Evolutionary conservation across 2,888 invertebrate genomes (phyloP).

Genomic region (Entomobrya proxima): DNA sequence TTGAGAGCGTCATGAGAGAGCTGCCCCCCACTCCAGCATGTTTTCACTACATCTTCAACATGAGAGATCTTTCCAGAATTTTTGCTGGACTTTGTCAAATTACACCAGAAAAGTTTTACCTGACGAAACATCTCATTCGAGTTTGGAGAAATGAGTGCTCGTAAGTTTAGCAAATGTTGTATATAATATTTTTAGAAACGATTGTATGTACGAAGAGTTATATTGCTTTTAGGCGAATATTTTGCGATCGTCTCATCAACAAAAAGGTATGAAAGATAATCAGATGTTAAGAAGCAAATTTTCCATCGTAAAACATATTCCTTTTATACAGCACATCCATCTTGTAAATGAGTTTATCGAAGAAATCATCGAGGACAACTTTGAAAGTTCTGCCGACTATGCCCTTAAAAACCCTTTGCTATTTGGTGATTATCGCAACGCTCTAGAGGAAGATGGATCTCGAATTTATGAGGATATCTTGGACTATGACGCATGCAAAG

Average conservation of each 20-base stretch:
- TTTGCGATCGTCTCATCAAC: constrained; percentile 90
- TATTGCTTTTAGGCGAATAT: constrained; percentile 80
- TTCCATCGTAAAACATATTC: neutral
- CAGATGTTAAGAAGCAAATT: neutral
- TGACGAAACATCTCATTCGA: constrained; percentile 85
- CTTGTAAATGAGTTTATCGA: constrained; percentile 82
- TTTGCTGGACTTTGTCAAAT: constrained; percentile 89
- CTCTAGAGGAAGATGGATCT: constrained; percentile 86
- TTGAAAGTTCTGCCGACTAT: constrained; percentile 81
- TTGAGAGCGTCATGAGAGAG: constrained; percentile 86
- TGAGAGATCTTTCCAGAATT: constrained; percentile 91
- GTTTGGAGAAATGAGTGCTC: constrained; percentile 95
- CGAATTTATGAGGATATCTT: constrained; percentile 92
- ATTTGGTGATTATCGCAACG: constrained; percentile 93
- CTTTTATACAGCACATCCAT: constrained; percentile 81
- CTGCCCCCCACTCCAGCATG: constrained; percentile 94
- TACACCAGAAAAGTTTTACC: constrained; percentile 84
- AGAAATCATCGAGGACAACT: constrained; percentile 80
- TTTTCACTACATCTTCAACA: constrained; percentile 96
- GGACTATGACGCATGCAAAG: constrained; percentile 93
- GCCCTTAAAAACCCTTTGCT: constrained; percentile 88
- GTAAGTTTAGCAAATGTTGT: constrained; percentile 31
- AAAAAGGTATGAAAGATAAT: constrained; percentile 79
- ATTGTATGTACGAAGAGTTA: neutral
- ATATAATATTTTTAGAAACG: neutral